phyloP scores from a whole-genome alignment of 2,797 vertebrate genomes.

The Dendrocincla fuliginosa region DNA sequence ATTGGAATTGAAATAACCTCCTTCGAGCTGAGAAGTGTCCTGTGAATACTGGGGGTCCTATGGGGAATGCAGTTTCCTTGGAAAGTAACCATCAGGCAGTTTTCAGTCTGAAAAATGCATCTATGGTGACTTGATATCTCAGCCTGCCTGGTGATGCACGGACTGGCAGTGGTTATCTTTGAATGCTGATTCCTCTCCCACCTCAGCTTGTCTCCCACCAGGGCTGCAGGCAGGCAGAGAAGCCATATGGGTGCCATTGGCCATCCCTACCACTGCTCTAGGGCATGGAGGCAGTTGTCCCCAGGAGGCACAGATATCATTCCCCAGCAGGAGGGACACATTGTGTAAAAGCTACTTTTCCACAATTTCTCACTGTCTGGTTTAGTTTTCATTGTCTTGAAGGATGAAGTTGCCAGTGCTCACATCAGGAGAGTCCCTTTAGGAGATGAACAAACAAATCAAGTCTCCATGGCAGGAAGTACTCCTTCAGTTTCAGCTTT shows the following conservation, averaged over 20 bases:
- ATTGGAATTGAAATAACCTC: neutral
- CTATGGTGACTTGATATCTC: neutral
- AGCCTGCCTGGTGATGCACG: neutral
- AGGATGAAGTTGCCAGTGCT: neutral
- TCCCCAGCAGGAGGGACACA: neutral
- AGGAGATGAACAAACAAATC: neutral
- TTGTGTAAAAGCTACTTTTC: neutral
- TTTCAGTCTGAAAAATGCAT: neutral
- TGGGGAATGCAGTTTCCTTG: neutral
- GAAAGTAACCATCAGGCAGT: neutral
- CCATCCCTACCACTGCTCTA: neutral
- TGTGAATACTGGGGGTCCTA: neutral
- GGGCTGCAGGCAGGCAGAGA: neutral
- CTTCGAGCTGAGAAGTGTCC: neutral
- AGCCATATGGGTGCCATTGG: rapidly evolving
- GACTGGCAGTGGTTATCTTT: neutral
- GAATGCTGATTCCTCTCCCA: neutral
- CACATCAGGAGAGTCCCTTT: rapidly evolving
- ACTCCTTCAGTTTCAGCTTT: neutral
- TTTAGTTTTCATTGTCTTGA: neutral
- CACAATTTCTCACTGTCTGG: neutral
- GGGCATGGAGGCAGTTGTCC: rapidly evolving
- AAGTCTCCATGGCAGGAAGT: neutral
- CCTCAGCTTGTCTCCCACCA: rapidly evolving
- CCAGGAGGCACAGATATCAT: neutral